These are phyloP conservation scores for Pectinophora gossypiella DNA, from an alignment of 1,140 invertebrate genomes.

Conservation along the genomic window DNA sequence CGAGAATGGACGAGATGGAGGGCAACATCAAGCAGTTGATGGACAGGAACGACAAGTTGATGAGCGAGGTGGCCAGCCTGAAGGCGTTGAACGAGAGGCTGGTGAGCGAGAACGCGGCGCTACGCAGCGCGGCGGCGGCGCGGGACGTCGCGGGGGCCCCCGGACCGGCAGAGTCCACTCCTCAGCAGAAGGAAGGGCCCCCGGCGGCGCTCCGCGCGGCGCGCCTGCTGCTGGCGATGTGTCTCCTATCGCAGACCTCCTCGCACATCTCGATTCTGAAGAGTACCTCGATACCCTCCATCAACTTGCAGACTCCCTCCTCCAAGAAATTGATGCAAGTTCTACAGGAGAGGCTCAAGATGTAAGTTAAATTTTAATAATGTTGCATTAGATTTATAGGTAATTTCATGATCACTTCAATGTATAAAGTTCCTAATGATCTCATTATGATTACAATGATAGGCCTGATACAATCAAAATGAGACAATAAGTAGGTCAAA, in stretches of 20 bases:
- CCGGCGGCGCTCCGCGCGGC: constrained; percentile 76
- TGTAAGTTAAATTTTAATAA: no score
- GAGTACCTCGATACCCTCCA: constrained; percentile 83
- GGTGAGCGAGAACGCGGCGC: constrained; percentile 78
- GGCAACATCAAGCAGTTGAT: constrained; percentile 79
- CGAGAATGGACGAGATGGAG: constrained; percentile 92
- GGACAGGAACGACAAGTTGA: constrained; percentile 79
- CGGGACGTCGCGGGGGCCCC: constrained; percentile 72
- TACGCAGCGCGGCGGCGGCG: constrained; percentile 75
- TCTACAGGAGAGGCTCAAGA: constrained; percentile 81
- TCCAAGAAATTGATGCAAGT: constrained; percentile 87
- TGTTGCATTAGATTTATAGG: no score
- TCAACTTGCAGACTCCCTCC: constrained; percentile 86
- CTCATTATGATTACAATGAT: no score
- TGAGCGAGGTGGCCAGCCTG: constrained; percentile 79
- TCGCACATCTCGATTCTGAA: constrained; percentile 80
- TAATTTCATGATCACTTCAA: no score
- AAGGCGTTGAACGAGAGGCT: constrained; percentile 81
- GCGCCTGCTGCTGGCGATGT: constrained; percentile 83
- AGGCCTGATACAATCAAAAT: no score
- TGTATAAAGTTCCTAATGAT: no score
- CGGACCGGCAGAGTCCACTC: constrained; percentile 88
- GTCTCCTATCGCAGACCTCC: constrained; percentile 88
- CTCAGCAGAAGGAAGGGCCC: constrained; percentile 88
- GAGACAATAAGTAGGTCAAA: no score